phyloP scores from a whole-genome alignment of 2,113 vertebrate species.

The Dromiciops gliroides region DNA sequence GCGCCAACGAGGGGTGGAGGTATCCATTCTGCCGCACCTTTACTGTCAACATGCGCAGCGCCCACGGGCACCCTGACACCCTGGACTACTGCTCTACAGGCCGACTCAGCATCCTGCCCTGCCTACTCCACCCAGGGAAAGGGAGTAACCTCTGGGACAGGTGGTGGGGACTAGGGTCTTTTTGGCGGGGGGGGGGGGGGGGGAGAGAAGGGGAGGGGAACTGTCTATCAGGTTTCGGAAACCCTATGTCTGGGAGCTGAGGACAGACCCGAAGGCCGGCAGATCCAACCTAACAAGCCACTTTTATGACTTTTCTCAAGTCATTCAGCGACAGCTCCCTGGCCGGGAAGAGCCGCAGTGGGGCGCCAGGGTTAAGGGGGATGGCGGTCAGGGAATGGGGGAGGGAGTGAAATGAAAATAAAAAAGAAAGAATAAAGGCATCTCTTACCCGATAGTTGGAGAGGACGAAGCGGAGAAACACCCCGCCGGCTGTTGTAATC shows the following conservation, averaged over 20 bases:
- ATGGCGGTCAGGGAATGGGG: neutral
- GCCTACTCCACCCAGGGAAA: neutral
- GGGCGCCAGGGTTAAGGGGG: neutral
- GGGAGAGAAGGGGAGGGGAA: neutral
- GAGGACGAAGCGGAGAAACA: slow-evolving; percentile 62
- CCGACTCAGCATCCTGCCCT: neutral
- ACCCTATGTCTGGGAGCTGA: neutral
- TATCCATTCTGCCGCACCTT: neutral
- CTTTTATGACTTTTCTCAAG: slow-evolving; percentile 46
- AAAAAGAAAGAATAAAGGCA: neutral
- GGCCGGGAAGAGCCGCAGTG: neutral
- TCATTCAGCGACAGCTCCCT: neutral
- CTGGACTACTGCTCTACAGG: neutral
- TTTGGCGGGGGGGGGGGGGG: neutral
- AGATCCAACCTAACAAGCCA: neutral
- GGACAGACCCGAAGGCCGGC: neutral
- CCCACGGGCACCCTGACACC: neutral
- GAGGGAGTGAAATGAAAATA: neutral
- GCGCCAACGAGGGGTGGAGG: neutral
- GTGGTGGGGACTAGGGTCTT: neutral
- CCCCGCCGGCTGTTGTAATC: slow-evolving; percentile 82
- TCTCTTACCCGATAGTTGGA: slow-evolving; percentile 81
- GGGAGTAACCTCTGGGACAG: neutral
- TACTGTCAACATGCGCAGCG: neutral
- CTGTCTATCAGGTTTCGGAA: neutral